Evolutionary conservation across 2,113 vertebrate genomes (phyloP), one percentile per base, ranked within the genome.

Genomic region (Brachypteracias leptosomus): DNA sequence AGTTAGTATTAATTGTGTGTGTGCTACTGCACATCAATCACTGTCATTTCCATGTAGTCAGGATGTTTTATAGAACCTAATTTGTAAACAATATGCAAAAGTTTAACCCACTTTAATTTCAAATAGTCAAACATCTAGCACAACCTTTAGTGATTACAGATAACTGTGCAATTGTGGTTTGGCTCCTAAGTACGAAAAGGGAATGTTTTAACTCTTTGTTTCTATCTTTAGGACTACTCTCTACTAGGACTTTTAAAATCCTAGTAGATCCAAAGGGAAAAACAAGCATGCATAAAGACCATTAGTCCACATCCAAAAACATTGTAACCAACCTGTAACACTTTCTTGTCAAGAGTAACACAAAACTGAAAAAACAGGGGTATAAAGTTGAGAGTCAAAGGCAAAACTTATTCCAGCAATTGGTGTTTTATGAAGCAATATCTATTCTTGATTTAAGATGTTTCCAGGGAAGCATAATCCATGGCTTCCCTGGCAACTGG

Each of bases 41-140:
- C 75, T 91, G 94, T 49, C 81, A 87, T 89, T 96, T 88, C 78
- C 63, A 31, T 8, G 54, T 26, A 77, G 46, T 58, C 91, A 93
- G 81, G 91, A 94, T 91, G 87, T 90, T 87, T 95, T 87, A 55
- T 18, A 66, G 36, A 95, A 76, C 49, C n/a, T 62, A 58, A 91
- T 83, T 93, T 89, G 94, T 93, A 96, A 97, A 96, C 87, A 96
- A 94, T 63, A 73, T 66, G 46, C 58, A 63, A 77, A 91, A 85
- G 58, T 90, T 91, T 87, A 93, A 58, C 81, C 47, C 36, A 82
- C 67, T 85, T 95, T 66, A 70, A 90, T 80, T 88, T 92, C 78
- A 58, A 70, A 62, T 79, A 70, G n/a, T 89, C 75, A 85, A 77
- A 93, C 76, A 68, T 26, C 17, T 88, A 59, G 28, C 29, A 42